These are phyloP conservation scores for Brachionus rubens DNA, from an alignment of 1,140 invertebrate species.

Conservation along the genomic window DNA sequence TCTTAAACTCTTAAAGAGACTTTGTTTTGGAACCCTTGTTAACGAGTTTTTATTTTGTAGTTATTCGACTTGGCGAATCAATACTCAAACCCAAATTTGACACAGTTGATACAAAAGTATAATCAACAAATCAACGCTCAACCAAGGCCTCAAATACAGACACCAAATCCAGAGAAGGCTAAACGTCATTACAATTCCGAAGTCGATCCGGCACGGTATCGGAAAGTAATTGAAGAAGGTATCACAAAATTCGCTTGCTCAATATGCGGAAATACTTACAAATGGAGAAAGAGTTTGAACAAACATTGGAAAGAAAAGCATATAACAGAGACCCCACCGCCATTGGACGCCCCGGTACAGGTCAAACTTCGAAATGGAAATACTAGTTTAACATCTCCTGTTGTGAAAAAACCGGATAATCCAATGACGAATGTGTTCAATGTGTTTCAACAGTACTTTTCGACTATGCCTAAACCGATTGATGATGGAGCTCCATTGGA, in stretches of 20 bases:
- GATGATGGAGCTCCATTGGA: not conserved
- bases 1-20: too few relatives aligned
- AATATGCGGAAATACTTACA: slow-evolving; percentile 60
- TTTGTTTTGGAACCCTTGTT: too few relatives aligned
- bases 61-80: slow-evolving; percentile 28
- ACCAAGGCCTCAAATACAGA: not conserved
- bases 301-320: slow-evolving; percentile 62
- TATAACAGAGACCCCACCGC: slow-evolving; percentile 49
- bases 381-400: not conserved
- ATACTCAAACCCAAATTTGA: not conserved
- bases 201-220: slow-evolving; percentile 45
- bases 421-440: not conserved
- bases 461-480: not conserved
- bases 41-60: too few relatives aligned
- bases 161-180: not conserved
- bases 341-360: slow-evolving; percentile 26
- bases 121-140: not conserved
- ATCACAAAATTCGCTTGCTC: slow-evolving; percentile 60
- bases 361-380: slow-evolving; percentile 22
- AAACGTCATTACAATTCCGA: slow-evolving; percentile 46
- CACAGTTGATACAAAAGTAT: slow-evolving; percentile 8
- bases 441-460: slow-evolving; percentile 21
- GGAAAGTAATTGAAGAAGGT: slow-evolving; percentile 49
- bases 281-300: slow-evolving; percentile 60
- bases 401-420: not conserved